Conservation (phyloP, 1,140 invertebrate species). For the Mya arenaria region DNA sequence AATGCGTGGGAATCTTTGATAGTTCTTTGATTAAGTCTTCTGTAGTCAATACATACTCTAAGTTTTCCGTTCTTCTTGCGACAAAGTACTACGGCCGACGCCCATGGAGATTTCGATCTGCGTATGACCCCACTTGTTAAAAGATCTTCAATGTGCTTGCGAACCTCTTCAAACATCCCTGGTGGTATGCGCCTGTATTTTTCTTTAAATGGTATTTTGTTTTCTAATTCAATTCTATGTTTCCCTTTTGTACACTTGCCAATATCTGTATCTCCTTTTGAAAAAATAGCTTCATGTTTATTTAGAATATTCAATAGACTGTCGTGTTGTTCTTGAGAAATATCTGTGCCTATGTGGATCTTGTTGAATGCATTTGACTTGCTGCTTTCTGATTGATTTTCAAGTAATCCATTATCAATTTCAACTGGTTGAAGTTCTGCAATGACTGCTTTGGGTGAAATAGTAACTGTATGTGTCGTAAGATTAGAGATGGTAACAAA, state of each 20-base stretch:
- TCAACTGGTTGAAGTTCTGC: conserved; percentile 57
- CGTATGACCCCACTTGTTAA: conserved; percentile 30
- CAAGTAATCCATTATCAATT: neutral
- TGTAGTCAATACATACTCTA: conserved; percentile 35
- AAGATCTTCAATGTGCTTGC: conserved; percentile 48
- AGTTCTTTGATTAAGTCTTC: conserved; percentile 12
- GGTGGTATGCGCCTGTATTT: conserved; percentile 44
- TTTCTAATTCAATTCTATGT: conserved; percentile 44
- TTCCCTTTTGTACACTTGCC: conserved; percentile 32
- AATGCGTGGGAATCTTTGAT: conserved; percentile 35
- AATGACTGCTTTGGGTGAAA: conserved; percentile 50
- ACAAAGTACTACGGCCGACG: conserved; percentile 8
- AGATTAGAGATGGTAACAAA: conserved; percentile 50
- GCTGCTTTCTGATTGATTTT: neutral
- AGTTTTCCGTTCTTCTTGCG: conserved; percentile 41
- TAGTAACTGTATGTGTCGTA: conserved; percentile 34
- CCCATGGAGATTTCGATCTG: conserved; percentile 46
- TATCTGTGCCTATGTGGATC: neutral
- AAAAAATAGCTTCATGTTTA: conserved; percentile 29
- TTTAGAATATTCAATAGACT: neutral
- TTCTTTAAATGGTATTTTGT: conserved; percentile 51
- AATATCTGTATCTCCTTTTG: conserved; percentile 42
- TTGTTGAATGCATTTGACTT: neutral
- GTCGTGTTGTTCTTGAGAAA: neutral
- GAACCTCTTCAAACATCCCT: conserved; percentile 31